Evolutionary conservation across 2,888 invertebrate genomes (phyloP), one percentile per base, ranked within the genome.

Genomic region (Caenorhabditis macrosperma): DNA sequence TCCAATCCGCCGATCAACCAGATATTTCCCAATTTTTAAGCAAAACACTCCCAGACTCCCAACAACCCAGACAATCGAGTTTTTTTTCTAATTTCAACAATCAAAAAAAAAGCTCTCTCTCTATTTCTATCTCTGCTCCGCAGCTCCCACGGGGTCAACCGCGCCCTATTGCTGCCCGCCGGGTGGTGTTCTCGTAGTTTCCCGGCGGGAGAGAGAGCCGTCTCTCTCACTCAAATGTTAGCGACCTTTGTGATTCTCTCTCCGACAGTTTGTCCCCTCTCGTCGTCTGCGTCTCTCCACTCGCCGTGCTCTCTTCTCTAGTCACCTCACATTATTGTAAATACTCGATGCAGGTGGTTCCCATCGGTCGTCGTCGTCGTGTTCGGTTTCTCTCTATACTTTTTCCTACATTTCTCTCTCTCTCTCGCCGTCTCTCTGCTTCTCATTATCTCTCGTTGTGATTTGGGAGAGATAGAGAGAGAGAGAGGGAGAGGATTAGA

Each of bases 211-310:
- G 50, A 50, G 28, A 35, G 44, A 33, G 60, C 66, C 55, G 52
- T 67, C 46, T 67, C 67, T 9, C 55, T 66, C 41, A 44, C 55
- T 26, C 66, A n/a, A 55, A 54, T 66, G 55, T 55, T 54, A 66
- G 55, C 66, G 55, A 44, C 55, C 66, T 55, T 33, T 67, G 66
- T 41, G 54, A 41, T 44, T 67, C 55, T 33, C 55, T 55, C 55
- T 55, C 55, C 44, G 55, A 57, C 55, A 55, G 55, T 67, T 55
- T 66, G 66, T 55, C 44, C 26, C 54, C 38, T 24, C 3, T 54
- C 17, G 4, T 10, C 17, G 22, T 15, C 66, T 67, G 67, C 57
- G 67, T 57, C 41, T 61, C 61, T 33, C 61, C 61, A 54, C 60
- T 71, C 33, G 17, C n/a, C 24, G 15, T 30, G 28, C 41, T 71